Conservation (phyloP, 2,888 invertebrate species). For the Amorpha juglandis region DNA sequence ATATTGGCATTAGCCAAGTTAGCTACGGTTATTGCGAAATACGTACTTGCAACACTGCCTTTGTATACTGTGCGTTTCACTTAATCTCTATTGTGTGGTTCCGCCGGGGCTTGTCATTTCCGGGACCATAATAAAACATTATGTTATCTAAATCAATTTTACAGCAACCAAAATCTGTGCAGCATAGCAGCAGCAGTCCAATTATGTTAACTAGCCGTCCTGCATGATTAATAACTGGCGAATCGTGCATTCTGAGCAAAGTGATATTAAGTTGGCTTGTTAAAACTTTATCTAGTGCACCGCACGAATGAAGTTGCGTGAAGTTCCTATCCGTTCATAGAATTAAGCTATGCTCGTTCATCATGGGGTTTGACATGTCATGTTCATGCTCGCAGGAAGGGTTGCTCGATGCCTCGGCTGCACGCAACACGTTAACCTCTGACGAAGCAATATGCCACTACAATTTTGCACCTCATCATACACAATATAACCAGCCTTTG, state of each 20-base stretch:
- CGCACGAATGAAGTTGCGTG: slow-evolving; percentile 70
- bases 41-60: slow-evolving; percentile 16
- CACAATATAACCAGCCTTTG: slow-evolving; percentile 1
- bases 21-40: slow-evolving; percentile 15
- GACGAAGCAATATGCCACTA: slow-evolving; percentile 23
- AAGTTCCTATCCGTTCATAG: slow-evolving; percentile 67
- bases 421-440: slow-evolving; percentile 32
- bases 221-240: slow-evolving; percentile 82
- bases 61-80: slow-evolving; percentile 3
- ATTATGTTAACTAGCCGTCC: slow-evolving; percentile 79
- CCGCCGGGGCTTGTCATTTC: neutral
- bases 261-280: slow-evolving; percentile 85
- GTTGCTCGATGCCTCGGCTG: slow-evolving; percentile 46
- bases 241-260: slow-evolving; percentile 79
- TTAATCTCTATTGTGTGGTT: slow-evolving; percentile 23
- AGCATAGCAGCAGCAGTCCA: slow-evolving; percentile 58
- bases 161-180: slow-evolving; percentile 44
- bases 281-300: slow-evolving; percentile 78
- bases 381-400: slow-evolving; percentile 41
- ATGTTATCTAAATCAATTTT: slow-evolving; percentile 38
- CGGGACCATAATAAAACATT: slow-evolving; percentile 11
- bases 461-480: slow-evolving; percentile 21
- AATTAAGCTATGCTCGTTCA: slow-evolving; percentile 60
- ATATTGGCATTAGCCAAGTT: slow-evolving; percentile 21
- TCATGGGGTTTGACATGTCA: slow-evolving; percentile 54